Base-by-base conservation (phyloP, 2,888 invertebrate genomes). In the Drosophila pseudotalamancana region DNA sequence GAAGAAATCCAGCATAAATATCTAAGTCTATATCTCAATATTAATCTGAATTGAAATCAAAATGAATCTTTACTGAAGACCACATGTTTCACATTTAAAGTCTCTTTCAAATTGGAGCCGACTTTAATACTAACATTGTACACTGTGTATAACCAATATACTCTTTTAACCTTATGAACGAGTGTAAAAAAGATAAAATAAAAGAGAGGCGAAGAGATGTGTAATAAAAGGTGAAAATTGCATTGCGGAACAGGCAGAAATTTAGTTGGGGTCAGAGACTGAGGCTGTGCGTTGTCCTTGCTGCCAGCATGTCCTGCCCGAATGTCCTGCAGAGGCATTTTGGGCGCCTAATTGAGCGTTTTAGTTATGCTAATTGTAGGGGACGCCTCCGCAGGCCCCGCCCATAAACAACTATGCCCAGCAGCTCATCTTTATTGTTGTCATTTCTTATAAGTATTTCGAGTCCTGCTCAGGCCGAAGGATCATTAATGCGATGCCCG, bases 341-440 rank as follows among this genome's bases (percentile, higher is more conserved):
- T 67, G 51, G 68, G 72, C 71, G 67, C 67, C 72, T 87, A 84
- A 84, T 84, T 87, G 87, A 80, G 78, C 81, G 70, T 84, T 81
- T 84, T 84, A 84, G 87, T 78, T 84, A 84, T 87, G 84, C 87
- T 87, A 84, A 84, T 87, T 86, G 85, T 69, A 59, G 61, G 59
- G 37, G 37, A 21, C 31, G 32, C 39, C 31, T 9, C 11, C 18
- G 23, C 29, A 21, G 29, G 9, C 35, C 25, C 9, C 9, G 9
- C 25, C 8, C 25, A 25, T 11, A 29, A 29, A 29, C 23, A 12
- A 37, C 45, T 14, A 21, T 18, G 27, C 18, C 16, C 23, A 19
- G 16, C 25, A 50, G 39, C 74, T 73, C 68, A 68, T 45, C 54
- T 72, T 72, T 70, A 74, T 72, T 49, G 53, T 64, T 65, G 64